phyloP scores from a whole-genome alignment of 2,113 vertebrate genomes.

The Miniopterus natalensis region DNA sequence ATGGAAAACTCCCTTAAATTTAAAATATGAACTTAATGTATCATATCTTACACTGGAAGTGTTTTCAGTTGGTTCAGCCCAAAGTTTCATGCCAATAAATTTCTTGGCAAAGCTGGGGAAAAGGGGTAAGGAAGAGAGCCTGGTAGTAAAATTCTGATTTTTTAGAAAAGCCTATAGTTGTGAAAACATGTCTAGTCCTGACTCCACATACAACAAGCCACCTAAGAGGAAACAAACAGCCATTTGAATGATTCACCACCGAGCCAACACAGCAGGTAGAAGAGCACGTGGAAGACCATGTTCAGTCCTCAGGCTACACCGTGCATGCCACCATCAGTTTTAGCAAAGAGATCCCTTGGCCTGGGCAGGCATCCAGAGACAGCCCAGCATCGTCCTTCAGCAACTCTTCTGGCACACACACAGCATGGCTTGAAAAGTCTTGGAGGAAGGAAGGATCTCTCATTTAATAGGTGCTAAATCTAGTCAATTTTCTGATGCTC shows the following conservation, averaged over 20 bases:
- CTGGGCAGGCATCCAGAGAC: conserved; percentile 4
- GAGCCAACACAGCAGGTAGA: not conserved
- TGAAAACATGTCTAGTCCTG: conserved; percentile 22
- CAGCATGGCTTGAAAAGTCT: conserved; percentile 40
- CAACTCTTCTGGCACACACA: conserved; percentile 58
- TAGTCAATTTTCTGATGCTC: conserved; percentile 54
- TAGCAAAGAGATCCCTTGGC: not conserved
- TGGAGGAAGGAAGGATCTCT: conserved; percentile 51
- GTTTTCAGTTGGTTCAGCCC: conserved; percentile 41
- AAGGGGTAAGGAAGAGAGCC: not conserved
- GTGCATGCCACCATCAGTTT: not conserved
- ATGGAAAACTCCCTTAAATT: conserved; percentile 55
- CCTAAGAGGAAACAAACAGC: not conserved
- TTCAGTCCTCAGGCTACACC: not conserved
- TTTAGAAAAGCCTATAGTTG: not conserved
- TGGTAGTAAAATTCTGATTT: conserved; percentile 42
- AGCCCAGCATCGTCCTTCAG: conserved; percentile 40
- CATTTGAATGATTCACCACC: not conserved
- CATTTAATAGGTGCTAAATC: conserved; percentile 70
- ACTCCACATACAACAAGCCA: conserved; percentile 13
- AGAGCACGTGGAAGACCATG: not conserved
- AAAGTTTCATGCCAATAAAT: conserved; percentile 37
- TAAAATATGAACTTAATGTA: conserved; percentile 49
- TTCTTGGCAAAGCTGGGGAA: conserved; percentile 40
- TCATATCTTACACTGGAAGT: not conserved